phyloP scores from a whole-genome alignment of 2,113 vertebrate species.

The Perca fluviatilis region DNA sequence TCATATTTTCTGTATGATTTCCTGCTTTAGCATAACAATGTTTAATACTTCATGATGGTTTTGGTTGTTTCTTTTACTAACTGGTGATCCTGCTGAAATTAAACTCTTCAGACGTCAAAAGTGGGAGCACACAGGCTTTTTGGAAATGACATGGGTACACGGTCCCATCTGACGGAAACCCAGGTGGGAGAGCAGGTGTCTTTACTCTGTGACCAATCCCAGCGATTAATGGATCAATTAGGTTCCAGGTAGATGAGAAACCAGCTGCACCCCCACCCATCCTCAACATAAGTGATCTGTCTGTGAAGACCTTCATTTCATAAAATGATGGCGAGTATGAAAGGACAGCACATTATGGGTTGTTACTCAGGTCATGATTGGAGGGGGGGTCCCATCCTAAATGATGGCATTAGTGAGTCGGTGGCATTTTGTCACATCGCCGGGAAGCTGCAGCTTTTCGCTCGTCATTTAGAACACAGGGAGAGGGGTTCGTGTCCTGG shows the following conservation, averaged over 20 bases:
- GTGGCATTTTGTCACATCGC: too few species aligned
- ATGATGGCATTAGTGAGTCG: too few species aligned
- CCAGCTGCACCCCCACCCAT: constrained; percentile 62
- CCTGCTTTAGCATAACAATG: background rate
- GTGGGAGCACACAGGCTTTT: constrained; percentile 33
- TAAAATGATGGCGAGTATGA: constrained; percentile 26
- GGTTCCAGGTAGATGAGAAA: constrained; percentile 72
- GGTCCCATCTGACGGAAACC: constrained; percentile 69
- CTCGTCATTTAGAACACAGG: too few species aligned
- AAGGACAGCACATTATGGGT: background rate
- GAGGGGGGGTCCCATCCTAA: background rate
- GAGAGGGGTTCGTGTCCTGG: too few species aligned
- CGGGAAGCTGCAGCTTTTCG: too few species aligned
- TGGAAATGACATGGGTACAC: constrained; percentile 38
- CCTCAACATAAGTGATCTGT: constrained; percentile 43
- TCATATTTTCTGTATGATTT: background rate
- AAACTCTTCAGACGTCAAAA: constrained; percentile 42
- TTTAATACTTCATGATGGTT: constrained; percentile 13
- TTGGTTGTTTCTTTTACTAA: constrained; percentile 16
- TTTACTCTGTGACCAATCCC: constrained; percentile 77
- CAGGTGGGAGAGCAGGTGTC: constrained; percentile 78
- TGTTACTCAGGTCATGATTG: background rate
- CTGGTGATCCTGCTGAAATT: constrained; percentile 28
- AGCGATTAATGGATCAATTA: constrained; percentile 78
- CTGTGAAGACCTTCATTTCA: constrained; percentile 20